phyloP scores from a whole-genome alignment of 2,113 vertebrate species.

The Neopipo cinnamomea region DNA sequence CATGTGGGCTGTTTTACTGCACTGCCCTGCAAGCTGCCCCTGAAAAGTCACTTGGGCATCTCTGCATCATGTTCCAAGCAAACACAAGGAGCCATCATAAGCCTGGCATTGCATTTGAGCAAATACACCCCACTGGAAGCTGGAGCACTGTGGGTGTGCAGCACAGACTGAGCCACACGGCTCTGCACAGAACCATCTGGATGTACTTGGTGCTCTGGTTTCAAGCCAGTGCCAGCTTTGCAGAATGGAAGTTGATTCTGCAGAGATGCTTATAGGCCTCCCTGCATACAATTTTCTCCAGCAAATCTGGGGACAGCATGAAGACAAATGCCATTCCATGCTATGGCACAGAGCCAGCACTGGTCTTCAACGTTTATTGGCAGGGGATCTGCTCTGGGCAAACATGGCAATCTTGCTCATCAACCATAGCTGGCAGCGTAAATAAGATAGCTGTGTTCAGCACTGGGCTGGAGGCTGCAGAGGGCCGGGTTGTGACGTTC shows the following conservation, averaged over 20 bases:
- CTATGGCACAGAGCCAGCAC: background rate
- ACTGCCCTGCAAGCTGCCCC: background rate
- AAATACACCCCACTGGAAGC: background rate
- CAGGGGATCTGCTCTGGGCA: background rate
- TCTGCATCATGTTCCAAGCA: background rate
- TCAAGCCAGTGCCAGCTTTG: background rate
- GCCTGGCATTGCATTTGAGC: background rate
- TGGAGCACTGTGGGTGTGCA: background rate
- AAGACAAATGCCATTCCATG: background rate
- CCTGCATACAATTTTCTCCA: background rate
- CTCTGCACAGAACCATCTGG: background rate
- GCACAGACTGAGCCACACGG: background rate
- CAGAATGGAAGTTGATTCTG: background rate
- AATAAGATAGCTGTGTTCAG: background rate
- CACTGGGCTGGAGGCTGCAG: background rate
- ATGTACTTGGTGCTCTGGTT: rapidly evolving
- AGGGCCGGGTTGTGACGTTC: background rate
- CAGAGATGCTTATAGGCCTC: background rate
- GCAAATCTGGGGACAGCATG: background rate
- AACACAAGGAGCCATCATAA: background rate
- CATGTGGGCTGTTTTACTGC: background rate
- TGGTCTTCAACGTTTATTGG: background rate
- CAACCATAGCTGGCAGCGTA: background rate
- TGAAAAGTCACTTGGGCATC: background rate
- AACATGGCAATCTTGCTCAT: background rate